Base-by-base conservation (phyloP, 2,888 invertebrate genomes). In the Synanthedon vespiformis region DNA sequence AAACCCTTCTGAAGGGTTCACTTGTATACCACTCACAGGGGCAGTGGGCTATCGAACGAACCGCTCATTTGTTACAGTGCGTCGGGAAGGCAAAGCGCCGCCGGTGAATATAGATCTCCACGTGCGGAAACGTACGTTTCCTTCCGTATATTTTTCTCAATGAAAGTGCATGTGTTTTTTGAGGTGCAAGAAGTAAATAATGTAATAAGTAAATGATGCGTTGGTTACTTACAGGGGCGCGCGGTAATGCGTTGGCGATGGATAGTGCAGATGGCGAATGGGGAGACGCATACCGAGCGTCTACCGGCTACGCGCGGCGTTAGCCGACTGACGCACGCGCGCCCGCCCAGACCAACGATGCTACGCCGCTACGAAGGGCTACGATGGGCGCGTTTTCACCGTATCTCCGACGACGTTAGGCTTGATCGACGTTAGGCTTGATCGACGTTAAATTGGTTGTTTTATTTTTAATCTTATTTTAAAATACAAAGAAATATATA, bases 1-100 rank as follows among this genome's bases (percentile, higher is more conserved):
- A 69, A 80, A 81, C 81, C 83, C 83, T 84, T 83, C 72, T 77
- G 66, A 61, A 65, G 65, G 66, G 68, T 65, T 70, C 65, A 64
- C 74, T 77, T 71, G 69, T 71, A 75, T 76, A 71, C 71, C 77
- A 77, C 79, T 85, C 73, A 86, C 80, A 86, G 86, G 86, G 86
- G 86, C 86, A 87, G 77, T 86, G 83, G 86, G 86, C 84, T 87
- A 86, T 86, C 78, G 85, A 86, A 83, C 83, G 81, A 72, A 77
- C 72, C 80, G 74, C 73, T 82, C 80, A 82, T 81, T 82, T 81
- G 79, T 80, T 74, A 77, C 50, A 48, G 73, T 77, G 80, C 77
- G 79, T 76, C 72, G 72, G 63, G 63, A 67, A 74, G 65, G 72
- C 72, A 66, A 61, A 67, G 60, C 65, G 65, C 70, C 72, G 70